Percentiles rank a stretch among this genome's conserved stretches.
phyloP scores from a whole-genome alignment of 2,797 vertebrate species.

The Anguilla pacifica region DNA sequence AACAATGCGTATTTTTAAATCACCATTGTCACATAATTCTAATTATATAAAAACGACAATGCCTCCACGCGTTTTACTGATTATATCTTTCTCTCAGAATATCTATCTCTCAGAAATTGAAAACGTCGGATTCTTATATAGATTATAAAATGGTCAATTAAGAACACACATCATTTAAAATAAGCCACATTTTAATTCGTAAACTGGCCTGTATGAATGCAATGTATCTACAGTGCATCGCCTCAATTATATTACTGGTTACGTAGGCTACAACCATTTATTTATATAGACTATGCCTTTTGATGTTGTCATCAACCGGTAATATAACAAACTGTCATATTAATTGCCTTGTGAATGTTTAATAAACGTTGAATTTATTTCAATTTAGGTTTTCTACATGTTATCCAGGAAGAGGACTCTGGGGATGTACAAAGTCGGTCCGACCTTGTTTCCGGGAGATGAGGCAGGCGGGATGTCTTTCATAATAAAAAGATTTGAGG shows the following conservation, averaged over 20 bases:
- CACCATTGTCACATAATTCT: neutral
- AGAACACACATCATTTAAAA: neutral
- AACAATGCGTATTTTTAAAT: neutral
- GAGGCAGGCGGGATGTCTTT: slow-evolving; percentile 42
- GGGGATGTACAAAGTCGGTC: slow-evolving; percentile 48
- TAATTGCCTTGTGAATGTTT: slow-evolving; percentile 11
- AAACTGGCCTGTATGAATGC: neutral
- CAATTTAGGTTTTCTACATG: slow-evolving; percentile 31
- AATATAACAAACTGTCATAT: slow-evolving; percentile 16
- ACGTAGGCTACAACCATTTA: slow-evolving; percentile 37
- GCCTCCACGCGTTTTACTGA: neutral
- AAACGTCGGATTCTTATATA: neutral
- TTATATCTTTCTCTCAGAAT: too few relatives aligned
- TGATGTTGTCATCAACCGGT: slow-evolving; percentile 10
- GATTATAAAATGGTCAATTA: neutral
- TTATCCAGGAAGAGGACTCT: slow-evolving; percentile 37
- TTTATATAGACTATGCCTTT: slow-evolving; percentile 18
- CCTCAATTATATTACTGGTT: slow-evolving; percentile 38
- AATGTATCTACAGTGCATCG: slow-evolving; percentile 34
- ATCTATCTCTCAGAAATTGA: neutral
- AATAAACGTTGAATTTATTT: slow-evolving; percentile 25
- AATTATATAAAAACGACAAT: neutral
- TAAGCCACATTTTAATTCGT: neutral
- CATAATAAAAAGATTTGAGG: slow-evolving; percentile 33
- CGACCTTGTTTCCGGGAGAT: slow-evolving; percentile 40